Evolutionary conservation across 2,797 vertebrate species (phyloP).

Genomic region (Phrynocephalus forsythii): DNA sequence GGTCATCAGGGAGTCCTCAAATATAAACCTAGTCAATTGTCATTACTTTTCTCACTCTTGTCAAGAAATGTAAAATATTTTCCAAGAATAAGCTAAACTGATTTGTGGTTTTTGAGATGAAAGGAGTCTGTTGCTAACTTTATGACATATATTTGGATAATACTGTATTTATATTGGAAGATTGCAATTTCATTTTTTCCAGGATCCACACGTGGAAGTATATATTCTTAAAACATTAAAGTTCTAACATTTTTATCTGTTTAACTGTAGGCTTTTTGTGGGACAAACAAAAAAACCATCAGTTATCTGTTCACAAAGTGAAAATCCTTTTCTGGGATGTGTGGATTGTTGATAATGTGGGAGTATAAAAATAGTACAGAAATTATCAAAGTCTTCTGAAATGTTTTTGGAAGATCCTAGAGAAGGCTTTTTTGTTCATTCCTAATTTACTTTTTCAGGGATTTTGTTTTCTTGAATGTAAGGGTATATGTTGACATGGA

Average conservation of each 20-base stretch:
- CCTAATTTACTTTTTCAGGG: neutral
- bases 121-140: neutral
- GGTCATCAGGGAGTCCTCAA: neutral
- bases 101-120: neutral
- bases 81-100: neutral
- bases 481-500: neutral
- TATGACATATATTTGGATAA: neutral
- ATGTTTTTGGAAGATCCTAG: neutral
- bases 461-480: neutral
- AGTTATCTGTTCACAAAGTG: slow-evolving; percentile 38
- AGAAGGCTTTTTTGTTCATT: neutral
- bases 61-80: neutral
- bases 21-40: neutral
- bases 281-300: neutral
- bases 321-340: slow-evolving; percentile 9
- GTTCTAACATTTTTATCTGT: accelerated
- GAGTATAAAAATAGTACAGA: neutral
- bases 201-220: neutral
- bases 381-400: neutral
- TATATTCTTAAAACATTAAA: neutral
- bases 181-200: neutral
- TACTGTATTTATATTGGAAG: neutral
- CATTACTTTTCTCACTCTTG: neutral
- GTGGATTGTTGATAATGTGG: slow-evolving; percentile 39
- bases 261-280: neutral